Percentiles rank a stretch among this genome's conserved stretches.
Conservation (phyloP, 2,797 vertebrate species). For the Trematomus bernacchii region DNA sequence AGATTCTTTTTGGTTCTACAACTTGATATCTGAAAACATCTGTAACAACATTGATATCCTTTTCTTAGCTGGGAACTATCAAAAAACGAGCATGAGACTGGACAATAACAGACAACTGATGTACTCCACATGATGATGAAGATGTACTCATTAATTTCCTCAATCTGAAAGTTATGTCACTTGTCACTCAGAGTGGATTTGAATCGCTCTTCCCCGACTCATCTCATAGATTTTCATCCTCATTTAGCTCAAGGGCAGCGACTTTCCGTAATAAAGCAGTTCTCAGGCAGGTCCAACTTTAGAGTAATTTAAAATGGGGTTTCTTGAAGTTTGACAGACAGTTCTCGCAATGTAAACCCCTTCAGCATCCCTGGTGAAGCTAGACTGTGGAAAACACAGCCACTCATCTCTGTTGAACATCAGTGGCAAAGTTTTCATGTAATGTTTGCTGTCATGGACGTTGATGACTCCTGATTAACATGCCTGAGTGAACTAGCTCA, state of each 20-base stretch:
- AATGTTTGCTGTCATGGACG: slow-evolving; percentile 47
- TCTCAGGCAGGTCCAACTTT: slow-evolving; percentile 53
- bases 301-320: slow-evolving; percentile 49
- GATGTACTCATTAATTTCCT: slow-evolving; percentile 55
- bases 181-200: slow-evolving; percentile 57
- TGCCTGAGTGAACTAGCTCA: slow-evolving; percentile 35
- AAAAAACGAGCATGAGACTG: slow-evolving; percentile 1
- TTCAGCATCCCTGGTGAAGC: slow-evolving; percentile 34
- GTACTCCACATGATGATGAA: slow-evolving; percentile 41
- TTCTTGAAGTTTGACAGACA: slow-evolving; percentile 61
- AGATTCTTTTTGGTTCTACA: background rate
- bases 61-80: background rate
- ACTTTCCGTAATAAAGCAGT: slow-evolving; percentile 57
- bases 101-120: slow-evolving; percentile 24
- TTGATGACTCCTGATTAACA: slow-evolving; percentile 36
- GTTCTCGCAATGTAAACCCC: slow-evolving; percentile 45
- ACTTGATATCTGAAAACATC: slow-evolving; percentile 2
- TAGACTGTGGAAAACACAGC: slow-evolving; percentile 26
- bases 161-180: slow-evolving; percentile 48
- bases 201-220: slow-evolving; percentile 40
- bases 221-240: slow-evolving; percentile 49
- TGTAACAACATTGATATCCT: background rate
- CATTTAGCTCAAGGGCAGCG: slow-evolving; percentile 49
- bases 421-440: slow-evolving; percentile 36
- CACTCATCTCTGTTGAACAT: slow-evolving; percentile 41